Base-by-base conservation (phyloP, 2,113 vertebrate species). In the Saccopteryx leptura region DNA sequence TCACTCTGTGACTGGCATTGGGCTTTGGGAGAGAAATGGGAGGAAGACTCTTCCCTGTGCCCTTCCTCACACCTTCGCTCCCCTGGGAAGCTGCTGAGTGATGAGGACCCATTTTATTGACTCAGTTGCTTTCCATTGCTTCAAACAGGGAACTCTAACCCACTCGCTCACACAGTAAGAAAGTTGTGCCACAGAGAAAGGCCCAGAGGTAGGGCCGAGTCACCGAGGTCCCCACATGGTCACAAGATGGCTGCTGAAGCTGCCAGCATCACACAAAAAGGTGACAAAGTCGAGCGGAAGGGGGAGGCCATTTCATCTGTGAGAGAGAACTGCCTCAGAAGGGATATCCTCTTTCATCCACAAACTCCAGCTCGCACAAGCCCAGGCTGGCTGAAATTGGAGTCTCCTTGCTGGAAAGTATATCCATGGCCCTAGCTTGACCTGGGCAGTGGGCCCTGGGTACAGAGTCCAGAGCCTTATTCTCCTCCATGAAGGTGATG, bases 241-340 rank as follows among this genome's bases (percentile, higher is more conserved):
- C 54, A 33, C 85, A 26, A 15, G 17, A 14, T 31, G 56, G 78
- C 66, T 88, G 54, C 69, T 9, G 75, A 90, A 31, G 65, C 26
- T 26, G 76, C 26, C 5, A 1, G 31, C 12, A 14, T 72, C 48
- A 0, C 0, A 18, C 0, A 0, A 1, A 23, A 33, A 54, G 56
- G 8, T 4, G 15, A 15, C 3, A 31, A 54, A 46, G 28, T 2
- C 17, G 63, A 7, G 24, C 74, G n/a, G 11, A 79, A 79, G 63
- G 3, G 28, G 26, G 2, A 82, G 3, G 26, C 24, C n/a, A 13
- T 60, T 61, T 48, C 23, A n/a, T 50, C 46, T 15, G 13, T 19
- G 54, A 71, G 71, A 61, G 65, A 46, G 61, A 78, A 7, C 52
- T 48, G 80, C 23, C 28, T 46, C 26, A 28, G 84, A 31, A 61